Percentiles rank a stretch among this genome's conserved stretches.
phyloP scores from a whole-genome alignment of 2,113 vertebrate species.

The Colaptes auratus region DNA sequence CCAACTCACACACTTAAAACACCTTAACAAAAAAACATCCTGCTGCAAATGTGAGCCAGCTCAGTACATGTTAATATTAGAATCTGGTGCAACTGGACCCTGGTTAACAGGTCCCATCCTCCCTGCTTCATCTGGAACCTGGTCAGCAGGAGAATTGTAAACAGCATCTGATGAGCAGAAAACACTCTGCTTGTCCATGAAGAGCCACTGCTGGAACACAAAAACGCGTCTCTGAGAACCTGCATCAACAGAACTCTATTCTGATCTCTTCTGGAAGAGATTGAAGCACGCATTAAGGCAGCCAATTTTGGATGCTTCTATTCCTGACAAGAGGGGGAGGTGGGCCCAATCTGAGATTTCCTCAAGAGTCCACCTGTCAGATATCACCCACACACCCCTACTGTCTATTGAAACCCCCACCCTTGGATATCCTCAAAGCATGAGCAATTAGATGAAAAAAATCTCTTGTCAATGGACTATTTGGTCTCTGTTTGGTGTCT shows the following conservation, averaged over 20 bases:
- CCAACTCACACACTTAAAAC: neutral
- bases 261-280: neutral
- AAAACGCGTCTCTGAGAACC: neutral
- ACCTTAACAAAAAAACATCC: neutral
- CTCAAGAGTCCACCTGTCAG: neutral
- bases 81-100: neutral
- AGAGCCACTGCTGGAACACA: accelerated
- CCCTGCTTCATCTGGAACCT: accelerated
- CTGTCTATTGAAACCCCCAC: neutral
- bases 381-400: neutral
- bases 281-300: neutral
- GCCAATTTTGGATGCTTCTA: neutral
- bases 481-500: neutral
- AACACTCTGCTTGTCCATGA: neutral
- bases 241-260: neutral
- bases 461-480: neutral
- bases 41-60: neutral
- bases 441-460: neutral
- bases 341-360: neutral
- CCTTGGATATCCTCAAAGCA: accelerated
- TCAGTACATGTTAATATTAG: accelerated
- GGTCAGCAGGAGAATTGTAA: neutral
- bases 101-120: neutral
- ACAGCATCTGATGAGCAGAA: accelerated
- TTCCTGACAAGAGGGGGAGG: neutral